These are phyloP conservation scores for Chamaedrilus cognettii DNA, from an alignment of 2,888 invertebrate species.

Conservation along the genomic window DNA sequence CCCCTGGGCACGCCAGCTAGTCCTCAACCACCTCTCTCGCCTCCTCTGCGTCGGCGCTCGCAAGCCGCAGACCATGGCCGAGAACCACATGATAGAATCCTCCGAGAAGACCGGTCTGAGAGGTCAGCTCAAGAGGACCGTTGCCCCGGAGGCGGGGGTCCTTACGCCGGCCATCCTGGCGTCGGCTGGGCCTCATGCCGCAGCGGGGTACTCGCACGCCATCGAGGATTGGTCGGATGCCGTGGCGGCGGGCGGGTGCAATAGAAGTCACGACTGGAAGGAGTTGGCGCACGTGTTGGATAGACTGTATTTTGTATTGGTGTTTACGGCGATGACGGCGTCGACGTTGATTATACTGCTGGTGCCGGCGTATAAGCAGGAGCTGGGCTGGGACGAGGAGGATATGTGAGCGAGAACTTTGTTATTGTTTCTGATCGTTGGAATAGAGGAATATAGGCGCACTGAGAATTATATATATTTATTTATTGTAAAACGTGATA, in stretches of 20 bases:
- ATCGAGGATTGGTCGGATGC: conserved; percentile 5
- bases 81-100: conserved; percentile 14
- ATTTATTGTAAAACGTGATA: no score
- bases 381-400: no score
- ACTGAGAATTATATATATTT: no score
- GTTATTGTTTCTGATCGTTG: no score
- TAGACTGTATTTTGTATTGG: conserved; percentile 38
- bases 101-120: conserved; percentile 8
- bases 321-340: conserved; percentile 36
- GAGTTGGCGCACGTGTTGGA: conserved; percentile 40
- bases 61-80: conserved; percentile 30
- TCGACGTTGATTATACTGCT: conserved; percentile 34
- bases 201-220: conserved; percentile 4
- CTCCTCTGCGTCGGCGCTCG: conserved; percentile 32
- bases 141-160: conserved; percentile 10
- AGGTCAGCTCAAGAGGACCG: conserved; percentile 13
- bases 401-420: no score
- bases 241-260: neutral
- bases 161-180: conserved; percentile 9
- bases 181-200: conserved; percentile 5
- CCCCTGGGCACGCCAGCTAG: conserved; percentile 28
- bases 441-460: no score
- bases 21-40: conserved; percentile 34
- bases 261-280: conserved; percentile 35
- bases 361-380: conserved; percentile 33